Evolutionary conservation across 2,113 vertebrate species (phyloP), one percentile per base, ranked within the genome.

Genomic region (Eublepharis macularius): DNA sequence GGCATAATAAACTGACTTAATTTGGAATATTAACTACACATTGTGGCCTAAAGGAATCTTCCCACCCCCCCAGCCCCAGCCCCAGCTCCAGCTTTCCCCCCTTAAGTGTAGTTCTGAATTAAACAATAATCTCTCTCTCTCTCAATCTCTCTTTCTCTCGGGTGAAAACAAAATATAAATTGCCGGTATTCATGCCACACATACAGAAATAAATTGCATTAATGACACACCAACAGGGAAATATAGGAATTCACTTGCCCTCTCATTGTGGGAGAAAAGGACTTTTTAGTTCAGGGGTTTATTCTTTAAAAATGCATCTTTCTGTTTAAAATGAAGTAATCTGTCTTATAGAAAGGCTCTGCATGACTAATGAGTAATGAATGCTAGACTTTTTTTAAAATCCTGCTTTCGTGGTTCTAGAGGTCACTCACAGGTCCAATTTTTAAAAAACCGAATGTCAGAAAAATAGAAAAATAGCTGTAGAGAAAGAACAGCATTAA

Each of bases 11-110:
- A 95, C 94, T 92, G 95, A 96, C 93, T 97, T 96, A 96, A 96
- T 96, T 96, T 95, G 96, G 96, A 96, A 97, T 97, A 97, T 97
- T 97, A 97, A 97, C 94, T 95, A 96, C 96, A 95, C 92, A 96
- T 97, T 96, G 94, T 97, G 97, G 97, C 98, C 97, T 97, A 96
- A 95, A 97, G 97, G 96, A 96, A 41, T 73, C 32, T 39, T 6
- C 17, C 4, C 24, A 4, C 69, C 29, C 21, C 32, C 24, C 11
- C n/a, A n/a, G n/a, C n/a, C n/a, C n/a, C n/a, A n/a, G n/a, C n/a
- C n/a, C n/a, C n/a, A n/a, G n/a, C n/a, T 16, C 9, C 5, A 19
- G 1, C 54, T 65, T 26, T 14, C 26, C 21, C 32, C 94, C 95
- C 89, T 91, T 94, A 96, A 96, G 94, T 95, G 94, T 95, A 95